Percentiles rank a stretch among this genome's conserved stretches.
These are phyloP conservation scores for Merops nubicus DNA, from an alignment of 2,113 vertebrate species.

Conservation along the genomic window DNA sequence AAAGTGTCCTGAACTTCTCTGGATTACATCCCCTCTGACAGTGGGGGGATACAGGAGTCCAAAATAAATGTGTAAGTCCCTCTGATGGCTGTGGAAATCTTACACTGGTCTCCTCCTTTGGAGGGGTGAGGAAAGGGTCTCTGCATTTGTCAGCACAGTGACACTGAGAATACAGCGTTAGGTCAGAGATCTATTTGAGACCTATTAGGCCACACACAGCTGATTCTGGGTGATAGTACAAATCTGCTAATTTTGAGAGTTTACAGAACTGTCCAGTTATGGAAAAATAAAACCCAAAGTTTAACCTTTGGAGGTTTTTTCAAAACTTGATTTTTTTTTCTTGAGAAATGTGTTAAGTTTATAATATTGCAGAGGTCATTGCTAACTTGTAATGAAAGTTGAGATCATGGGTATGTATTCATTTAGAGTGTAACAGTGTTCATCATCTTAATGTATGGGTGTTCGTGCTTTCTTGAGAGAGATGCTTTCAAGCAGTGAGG, in stretches of 20 bases:
- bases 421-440: neutral
- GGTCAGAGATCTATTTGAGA: neutral
- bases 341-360: neutral
- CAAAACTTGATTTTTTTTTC: neutral
- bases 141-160: accelerated
- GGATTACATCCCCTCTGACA: neutral
- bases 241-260: neutral
- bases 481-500: neutral
- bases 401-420: neutral
- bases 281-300: neutral
- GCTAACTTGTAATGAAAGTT: neutral
- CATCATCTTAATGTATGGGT: neutral
- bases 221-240: neutral
- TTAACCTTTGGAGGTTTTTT: neutral
- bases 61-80: neutral
- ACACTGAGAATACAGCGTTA: neutral
- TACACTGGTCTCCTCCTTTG: neutral
- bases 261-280: neutral
- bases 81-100: neutral
- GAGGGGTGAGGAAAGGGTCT: neutral
- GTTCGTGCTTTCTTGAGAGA: neutral
- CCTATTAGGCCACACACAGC: neutral
- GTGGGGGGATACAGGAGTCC: neutral
- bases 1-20: neutral
- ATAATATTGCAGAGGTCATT: neutral